These are phyloP conservation scores for Lissonota sp. DNA, from an alignment of 2,888 invertebrate species.

Conservation along the genomic window DNA sequence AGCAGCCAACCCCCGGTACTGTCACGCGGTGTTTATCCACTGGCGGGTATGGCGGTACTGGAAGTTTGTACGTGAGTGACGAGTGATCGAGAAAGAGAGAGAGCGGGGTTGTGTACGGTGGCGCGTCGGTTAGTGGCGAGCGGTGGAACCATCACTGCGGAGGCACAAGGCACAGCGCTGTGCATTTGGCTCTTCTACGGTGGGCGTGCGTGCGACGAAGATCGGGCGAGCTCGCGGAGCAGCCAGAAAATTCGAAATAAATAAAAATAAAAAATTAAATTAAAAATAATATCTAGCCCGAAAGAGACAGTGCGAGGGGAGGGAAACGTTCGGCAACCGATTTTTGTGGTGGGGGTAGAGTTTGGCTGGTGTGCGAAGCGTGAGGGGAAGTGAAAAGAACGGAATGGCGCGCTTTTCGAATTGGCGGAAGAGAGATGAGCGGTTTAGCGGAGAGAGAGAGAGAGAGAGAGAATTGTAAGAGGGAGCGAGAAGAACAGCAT, in stretches of 20 bases:
- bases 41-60: constrained; percentile 83
- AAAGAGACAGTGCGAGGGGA: constrained; percentile 61
- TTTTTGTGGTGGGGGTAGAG: constrained; percentile 41
- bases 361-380: constrained; percentile 47
- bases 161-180: constrained; percentile 45
- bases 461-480: constrained; percentile 34
- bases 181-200: constrained; percentile 63
- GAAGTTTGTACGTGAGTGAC: constrained; percentile 67
- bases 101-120: constrained; percentile 67
- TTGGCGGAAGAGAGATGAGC: constrained; percentile 17
- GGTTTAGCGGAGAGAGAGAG: constrained; percentile 35
- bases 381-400: constrained; percentile 56
- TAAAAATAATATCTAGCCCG: not conserved
- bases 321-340: constrained; percentile 38
- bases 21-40: constrained; percentile 81
- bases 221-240: constrained; percentile 58
- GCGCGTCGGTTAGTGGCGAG: constrained; percentile 66
- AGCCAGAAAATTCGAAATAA: constrained; percentile 66
- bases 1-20: constrained; percentile 50
- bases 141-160: constrained; percentile 43
- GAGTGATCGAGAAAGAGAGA: constrained; percentile 31
- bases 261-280: no score
- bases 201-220: constrained; percentile 79
- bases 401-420: not conserved
- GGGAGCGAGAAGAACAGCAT: constrained; percentile 28